Evolutionary conservation across 1,140 invertebrate species (phyloP).

Genomic region (Popillia japonica): DNA sequence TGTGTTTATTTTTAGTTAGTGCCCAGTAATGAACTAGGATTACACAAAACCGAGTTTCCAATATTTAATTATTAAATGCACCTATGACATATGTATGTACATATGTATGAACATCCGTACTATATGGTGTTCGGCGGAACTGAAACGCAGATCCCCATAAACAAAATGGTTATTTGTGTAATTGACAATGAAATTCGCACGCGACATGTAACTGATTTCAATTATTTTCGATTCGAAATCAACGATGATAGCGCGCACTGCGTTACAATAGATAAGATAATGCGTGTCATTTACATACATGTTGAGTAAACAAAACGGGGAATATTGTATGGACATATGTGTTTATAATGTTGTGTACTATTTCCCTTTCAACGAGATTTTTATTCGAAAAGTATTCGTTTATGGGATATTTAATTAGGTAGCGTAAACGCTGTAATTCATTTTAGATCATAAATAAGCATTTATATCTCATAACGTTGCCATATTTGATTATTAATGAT

Average conservation of each 20-base stretch:
- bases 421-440: too few species aligned
- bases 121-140: background rate
- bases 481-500: too few species aligned
- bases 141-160: background rate
- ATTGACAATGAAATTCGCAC: constrained; percentile 32
- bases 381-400: too few species aligned
- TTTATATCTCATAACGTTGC: too few species aligned
- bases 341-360: too few species aligned
- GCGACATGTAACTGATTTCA: constrained; percentile 12
- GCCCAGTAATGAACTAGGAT: background rate
- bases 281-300: background rate
- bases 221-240: background rate
- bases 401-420: too few species aligned
- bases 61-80: background rate
- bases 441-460: too few species aligned
- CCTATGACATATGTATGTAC: background rate
- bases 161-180: constrained; percentile 30
- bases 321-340: background rate
- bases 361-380: too few species aligned
- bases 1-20: too few species aligned
- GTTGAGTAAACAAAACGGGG: background rate
- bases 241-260: background rate
- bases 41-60: background rate
- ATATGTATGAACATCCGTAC: background rate
- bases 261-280: constrained; percentile 28